A percentile compares a stretch with the other conserved stretches of the same genome.
These are phyloP conservation scores for Hapalemur alaotrensis DNA, from an alignment of 2,797 vertebrate species.

Conservation along the genomic window DNA sequence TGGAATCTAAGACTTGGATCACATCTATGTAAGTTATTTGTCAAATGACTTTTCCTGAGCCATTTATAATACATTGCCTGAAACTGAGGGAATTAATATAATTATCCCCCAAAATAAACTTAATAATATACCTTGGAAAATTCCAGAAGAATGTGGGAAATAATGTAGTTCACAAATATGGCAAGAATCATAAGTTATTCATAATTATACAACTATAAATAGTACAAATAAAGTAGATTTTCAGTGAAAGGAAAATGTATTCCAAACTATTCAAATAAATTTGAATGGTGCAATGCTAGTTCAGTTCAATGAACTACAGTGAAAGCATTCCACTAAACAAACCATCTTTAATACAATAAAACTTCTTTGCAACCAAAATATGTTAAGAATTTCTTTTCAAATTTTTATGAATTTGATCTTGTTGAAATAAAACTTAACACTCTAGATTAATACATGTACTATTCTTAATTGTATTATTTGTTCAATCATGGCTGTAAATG, in stretches of 20 bases:
- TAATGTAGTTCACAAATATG: conserved; percentile 2
- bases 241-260: neutral
- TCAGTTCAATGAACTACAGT: neutral
- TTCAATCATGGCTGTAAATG: neutral
- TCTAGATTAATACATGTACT: neutral
- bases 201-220: neutral
- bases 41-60: neutral
- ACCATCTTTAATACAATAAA: neutral
- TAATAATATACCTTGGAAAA: neutral
- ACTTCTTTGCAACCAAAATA: neutral
- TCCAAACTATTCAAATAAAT: neutral
- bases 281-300: neutral
- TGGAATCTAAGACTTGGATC: neutral
- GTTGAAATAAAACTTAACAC: neutral
- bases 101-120: neutral
- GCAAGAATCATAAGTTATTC: neutral
- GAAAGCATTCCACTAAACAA: neutral
- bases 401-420: neutral
- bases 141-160: neutral
- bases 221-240: neutral
- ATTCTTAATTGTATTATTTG: neutral
- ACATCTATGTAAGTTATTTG: neutral
- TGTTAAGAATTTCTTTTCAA: neutral
- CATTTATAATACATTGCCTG: neutral
- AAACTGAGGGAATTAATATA: neutral